These are phyloP conservation scores for Melangyna quadrimaculata DNA, from an alignment of 2,888 invertebrate genomes.

Conservation along the genomic window DNA sequence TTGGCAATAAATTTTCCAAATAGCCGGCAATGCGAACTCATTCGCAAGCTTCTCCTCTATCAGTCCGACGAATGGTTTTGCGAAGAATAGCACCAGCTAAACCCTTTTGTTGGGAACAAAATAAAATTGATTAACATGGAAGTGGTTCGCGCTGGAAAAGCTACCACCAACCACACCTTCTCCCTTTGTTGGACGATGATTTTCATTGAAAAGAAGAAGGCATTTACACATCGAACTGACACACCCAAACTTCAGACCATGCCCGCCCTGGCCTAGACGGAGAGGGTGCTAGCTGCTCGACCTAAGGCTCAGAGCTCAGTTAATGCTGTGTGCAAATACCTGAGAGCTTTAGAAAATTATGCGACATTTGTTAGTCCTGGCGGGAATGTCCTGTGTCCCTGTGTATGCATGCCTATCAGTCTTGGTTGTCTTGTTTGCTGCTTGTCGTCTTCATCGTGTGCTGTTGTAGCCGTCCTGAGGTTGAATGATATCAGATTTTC, in stretches of 20 bases:
- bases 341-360: constrained; percentile 68
- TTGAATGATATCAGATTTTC: constrained; percentile 70
- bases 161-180: background rate
- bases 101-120: constrained; percentile 51
- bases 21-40: constrained; percentile 43
- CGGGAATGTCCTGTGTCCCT: background rate
- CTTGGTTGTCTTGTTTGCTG: constrained; percentile 22
- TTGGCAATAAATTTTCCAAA: constrained; percentile 51
- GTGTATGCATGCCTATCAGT: background rate
- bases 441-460: constrained; percentile 42
- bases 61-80: constrained; percentile 12
- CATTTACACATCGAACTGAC: constrained; percentile 29
- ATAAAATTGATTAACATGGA: constrained; percentile 65
- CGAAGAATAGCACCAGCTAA: constrained; percentile 16
- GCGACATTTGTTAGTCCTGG: constrained; percentile 67
- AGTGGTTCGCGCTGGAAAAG: constrained; percentile 30
- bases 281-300: constrained; percentile 38
- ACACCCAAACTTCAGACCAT: constrained; percentile 16
- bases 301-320: no score
- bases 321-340: constrained; percentile 63
- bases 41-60: constrained; percentile 14
- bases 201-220: constrained; percentile 23
- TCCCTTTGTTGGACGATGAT: no score
- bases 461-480: constrained; percentile 32
- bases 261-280: background rate